Evolutionary conservation across 2,797 vertebrate species (phyloP), one percentile per base, ranked within the genome.

Genomic region (Kryptopterus vitreolus): DNA sequence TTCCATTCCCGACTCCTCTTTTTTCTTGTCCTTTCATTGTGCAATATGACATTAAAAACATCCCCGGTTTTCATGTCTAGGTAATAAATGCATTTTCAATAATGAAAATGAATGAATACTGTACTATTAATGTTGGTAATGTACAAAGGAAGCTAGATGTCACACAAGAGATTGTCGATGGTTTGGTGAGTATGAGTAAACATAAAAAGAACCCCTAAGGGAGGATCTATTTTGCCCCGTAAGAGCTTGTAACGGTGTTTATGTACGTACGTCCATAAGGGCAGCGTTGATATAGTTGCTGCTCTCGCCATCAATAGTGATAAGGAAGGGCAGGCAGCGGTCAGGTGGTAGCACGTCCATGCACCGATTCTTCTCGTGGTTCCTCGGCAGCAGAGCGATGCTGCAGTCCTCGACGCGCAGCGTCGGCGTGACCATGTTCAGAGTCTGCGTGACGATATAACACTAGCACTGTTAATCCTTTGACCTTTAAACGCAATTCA

Each of bases 211-310:
- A 43, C 38, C 65, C n/a, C 12, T 48, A 68, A 46, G 43, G 43
- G 43, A 69, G 10, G 55, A 72, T 72, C 50, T 35, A 29, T 72
- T 72, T 55, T 38, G 22, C 12, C 22, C n/a, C n/a, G 57, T 31
- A 53, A 15, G 9, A 62, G 12, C 11, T 20, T 76, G 26, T 33
- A 24, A 12, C 10, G 46, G 50, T 46, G 38, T 48, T 74, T 2
- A 26, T 33, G 35, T 1, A 81, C 96, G 78, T 92, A 99, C 98
- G 46, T 99, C 98, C 98, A 99, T 99, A 84, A 99, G 94, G 0
- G 98, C 98, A 0, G 98, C 98, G 4, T 99, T 99, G 92, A 99
- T 98, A 93, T 99, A 99, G 91, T 99, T 99, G 91, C 96, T 98
- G 88, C 97, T 99, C 89, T 99, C 98, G 3, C 98, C 98, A 0